Evolutionary conservation across 2,888 invertebrate species (phyloP), one percentile per base, ranked within the genome.

Genomic region (Nemurella pictetii): DNA sequence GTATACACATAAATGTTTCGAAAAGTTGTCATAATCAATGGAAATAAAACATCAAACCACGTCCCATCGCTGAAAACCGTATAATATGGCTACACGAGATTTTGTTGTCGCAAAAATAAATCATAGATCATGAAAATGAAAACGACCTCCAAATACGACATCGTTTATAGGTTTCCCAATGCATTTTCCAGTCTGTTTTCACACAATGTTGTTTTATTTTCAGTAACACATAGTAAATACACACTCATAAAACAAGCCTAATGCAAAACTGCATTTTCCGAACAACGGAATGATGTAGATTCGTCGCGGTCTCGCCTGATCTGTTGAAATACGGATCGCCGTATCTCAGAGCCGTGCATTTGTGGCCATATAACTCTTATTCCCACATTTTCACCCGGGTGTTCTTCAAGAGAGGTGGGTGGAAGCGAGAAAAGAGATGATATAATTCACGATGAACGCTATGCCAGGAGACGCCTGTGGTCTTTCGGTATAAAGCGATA

Each of bases 401-500:
- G 27, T 9, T n/a, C 29, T 29, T 27, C 78, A 25, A 75, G 29
- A 12, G 7, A 30, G 27, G 28, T 20, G 12, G 29, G 28, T 78
- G 20, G 12, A 12, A 75, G 29, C 75, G 7, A 15, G 78, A 30
- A 78, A 78, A 30, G 78, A 29, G 78, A 81, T 75, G 28, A 28
- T 75, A 81, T 36, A 81, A 36, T 81, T 81, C 80, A 81, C 36
- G 32, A 80, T 30, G 80, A 80, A 15, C 12, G 25, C 73, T 73
- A 25, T 77, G 15, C 4, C 27, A 30, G 28, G 5, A 78, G 4
- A 36, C 30, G 82, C 30, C 27, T 72, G 82, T 82, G 82, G 72
- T 55, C 26, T 78, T 30, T 30, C 82, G 20, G 29, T 28, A 72
- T 9, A 75, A 25, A 35, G 82, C 82, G 82, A 82, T 82, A 82